These are phyloP conservation scores for Emmelina monodactyla DNA, from an alignment of 2,888 invertebrate species.

Conservation along the genomic window DNA sequence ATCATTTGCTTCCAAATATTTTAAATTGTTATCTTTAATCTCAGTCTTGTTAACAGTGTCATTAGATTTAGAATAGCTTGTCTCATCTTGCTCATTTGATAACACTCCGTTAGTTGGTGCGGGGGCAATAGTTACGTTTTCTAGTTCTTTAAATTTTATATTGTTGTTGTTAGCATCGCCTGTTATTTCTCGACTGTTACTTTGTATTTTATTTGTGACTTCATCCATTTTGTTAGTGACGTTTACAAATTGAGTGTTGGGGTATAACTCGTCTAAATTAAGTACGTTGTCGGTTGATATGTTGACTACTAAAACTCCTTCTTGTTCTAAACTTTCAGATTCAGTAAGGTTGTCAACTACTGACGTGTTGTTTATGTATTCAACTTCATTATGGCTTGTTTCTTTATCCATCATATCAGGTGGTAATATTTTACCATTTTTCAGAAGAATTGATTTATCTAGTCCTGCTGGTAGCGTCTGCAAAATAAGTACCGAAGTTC, in stretches of 20 bases:
- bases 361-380: slow-evolving; percentile 32
- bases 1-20: slow-evolving; percentile 32
- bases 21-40: slow-evolving; percentile 25
- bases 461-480: slow-evolving; percentile 48
- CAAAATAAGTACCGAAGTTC: no score
- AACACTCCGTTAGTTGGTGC: slow-evolving; percentile 55
- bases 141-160: slow-evolving; percentile 46
- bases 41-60: slow-evolving; percentile 26
- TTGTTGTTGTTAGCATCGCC: slow-evolving; percentile 57
- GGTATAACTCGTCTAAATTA: slow-evolving; percentile 52
- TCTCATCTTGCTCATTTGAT: slow-evolving; percentile 44
- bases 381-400: slow-evolving; percentile 30
- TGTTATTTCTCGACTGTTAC: slow-evolving; percentile 61
- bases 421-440: slow-evolving; percentile 49
- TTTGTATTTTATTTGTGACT: slow-evolving; percentile 60
- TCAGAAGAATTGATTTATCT: slow-evolving; percentile 45
- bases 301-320: slow-evolving; percentile 56
- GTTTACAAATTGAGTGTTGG: slow-evolving; percentile 44
- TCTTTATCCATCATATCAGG: slow-evolving; percentile 37
- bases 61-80: slow-evolving; percentile 11
- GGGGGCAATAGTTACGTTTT: slow-evolving; percentile 52
- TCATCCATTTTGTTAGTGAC: slow-evolving; percentile 51
- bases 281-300: slow-evolving; percentile 53
- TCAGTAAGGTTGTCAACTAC: slow-evolving; percentile 49
- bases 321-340: slow-evolving; percentile 57